phyloP scores from a whole-genome alignment of 2,797 vertebrate genomes.

The Cheirogaleus major region DNA sequence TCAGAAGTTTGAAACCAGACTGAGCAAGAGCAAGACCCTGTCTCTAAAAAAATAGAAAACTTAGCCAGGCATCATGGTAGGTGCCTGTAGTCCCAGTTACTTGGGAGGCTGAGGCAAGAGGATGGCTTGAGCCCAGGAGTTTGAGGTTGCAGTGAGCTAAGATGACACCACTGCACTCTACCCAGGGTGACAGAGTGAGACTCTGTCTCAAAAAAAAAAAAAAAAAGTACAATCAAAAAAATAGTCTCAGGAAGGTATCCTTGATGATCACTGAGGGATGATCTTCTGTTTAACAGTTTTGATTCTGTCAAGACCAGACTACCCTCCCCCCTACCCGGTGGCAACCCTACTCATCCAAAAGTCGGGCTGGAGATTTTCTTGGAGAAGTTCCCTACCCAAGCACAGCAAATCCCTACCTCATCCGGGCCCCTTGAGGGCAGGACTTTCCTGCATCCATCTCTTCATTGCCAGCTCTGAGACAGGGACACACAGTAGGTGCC shows the following conservation, averaged over 20 bases:
- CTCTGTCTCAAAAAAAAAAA: too few species aligned
- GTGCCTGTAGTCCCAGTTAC: too few species aligned
- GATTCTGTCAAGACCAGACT: not conserved
- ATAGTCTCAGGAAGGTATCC: not conserved
- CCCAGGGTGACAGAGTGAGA: too few species aligned
- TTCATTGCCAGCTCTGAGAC: not conserved
- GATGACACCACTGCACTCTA: too few species aligned
- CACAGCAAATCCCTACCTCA: not conserved
- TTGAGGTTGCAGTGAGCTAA: too few species aligned
- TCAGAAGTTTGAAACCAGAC: too few species aligned
- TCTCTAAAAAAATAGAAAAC: too few species aligned
- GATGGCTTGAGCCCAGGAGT: too few species aligned
- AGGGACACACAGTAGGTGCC: not conserved
- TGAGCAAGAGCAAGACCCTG: too few species aligned
- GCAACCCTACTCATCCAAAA: not conserved
- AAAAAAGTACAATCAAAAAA: not conserved
- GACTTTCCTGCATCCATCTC: not conserved
- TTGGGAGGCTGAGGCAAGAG: too few species aligned
- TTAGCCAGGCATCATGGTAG: too few species aligned
- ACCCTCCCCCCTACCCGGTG: not conserved
- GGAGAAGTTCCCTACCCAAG: not conserved
- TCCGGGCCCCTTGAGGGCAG: not conserved
- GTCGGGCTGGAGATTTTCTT: not conserved
- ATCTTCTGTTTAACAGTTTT: not conserved
- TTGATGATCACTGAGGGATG: not conserved